phyloP scores from a whole-genome alignment of 1,140 invertebrate species.

The Trissolcus basalis region DNA sequence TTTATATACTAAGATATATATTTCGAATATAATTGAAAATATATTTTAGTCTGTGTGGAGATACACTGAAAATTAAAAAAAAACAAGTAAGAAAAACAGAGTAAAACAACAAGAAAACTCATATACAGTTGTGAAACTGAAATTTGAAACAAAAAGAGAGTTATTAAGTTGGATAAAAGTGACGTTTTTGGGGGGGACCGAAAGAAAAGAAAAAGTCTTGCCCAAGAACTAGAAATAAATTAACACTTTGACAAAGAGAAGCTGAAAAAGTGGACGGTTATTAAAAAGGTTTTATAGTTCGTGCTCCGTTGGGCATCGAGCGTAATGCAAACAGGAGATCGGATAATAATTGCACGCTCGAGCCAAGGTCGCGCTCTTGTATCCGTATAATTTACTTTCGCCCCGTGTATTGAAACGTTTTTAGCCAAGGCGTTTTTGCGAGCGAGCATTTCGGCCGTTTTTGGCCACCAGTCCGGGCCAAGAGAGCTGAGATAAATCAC shows the following conservation, averaged over 20 bases:
- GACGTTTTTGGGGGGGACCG: too few species aligned
- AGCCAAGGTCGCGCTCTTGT: conserved; percentile 26
- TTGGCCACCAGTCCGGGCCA: conserved; percentile 9
- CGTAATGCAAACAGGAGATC: conserved; percentile 39
- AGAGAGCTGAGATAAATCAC: conserved; percentile 15
- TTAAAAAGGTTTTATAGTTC: conserved; percentile 31
- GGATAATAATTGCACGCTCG: conserved; percentile 35
- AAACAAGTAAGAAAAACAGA: too few species aligned
- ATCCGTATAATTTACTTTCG: conserved; percentile 37
- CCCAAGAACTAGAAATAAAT: too few species aligned
- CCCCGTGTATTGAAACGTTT: conserved; percentile 1
- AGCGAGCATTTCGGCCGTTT: conserved; percentile 19
- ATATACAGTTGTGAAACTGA: too few species aligned
- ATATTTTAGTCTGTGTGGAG: too few species aligned
- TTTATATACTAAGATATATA: too few species aligned
- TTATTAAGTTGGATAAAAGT: too few species aligned
- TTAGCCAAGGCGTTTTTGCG: conserved; percentile 10
- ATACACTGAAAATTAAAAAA: too few species aligned
- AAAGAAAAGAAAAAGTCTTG: too few species aligned
- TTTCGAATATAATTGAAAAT: too few species aligned
- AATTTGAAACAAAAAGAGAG: too few species aligned
- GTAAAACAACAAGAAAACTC: too few species aligned
- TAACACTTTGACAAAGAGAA: not conserved
- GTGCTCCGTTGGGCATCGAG: conserved; percentile 43
- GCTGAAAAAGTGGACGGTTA: not conserved